phyloP scores from a whole-genome alignment of 1,140 invertebrate species.

The Tribolium madens region DNA sequence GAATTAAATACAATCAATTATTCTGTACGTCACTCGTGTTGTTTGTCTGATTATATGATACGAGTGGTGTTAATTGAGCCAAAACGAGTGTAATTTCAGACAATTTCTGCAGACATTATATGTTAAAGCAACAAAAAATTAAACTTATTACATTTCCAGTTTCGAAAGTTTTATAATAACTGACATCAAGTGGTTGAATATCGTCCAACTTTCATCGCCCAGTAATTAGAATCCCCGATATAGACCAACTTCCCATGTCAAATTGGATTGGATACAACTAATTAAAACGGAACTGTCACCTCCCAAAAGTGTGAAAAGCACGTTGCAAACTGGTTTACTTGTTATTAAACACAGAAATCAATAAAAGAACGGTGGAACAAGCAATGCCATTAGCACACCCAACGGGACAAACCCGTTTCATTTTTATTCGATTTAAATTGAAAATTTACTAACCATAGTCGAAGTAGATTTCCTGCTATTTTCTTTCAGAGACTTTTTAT shows the following conservation, averaged over 20 bases:
- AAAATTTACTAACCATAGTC: slow-evolving; percentile 24
- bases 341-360: slow-evolving; percentile 14
- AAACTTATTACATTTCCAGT: no score
- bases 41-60: background rate
- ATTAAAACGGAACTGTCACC: slow-evolving; percentile 11
- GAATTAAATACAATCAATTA: slow-evolving; percentile 16
- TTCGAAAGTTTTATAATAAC: no score
- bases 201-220: no score
- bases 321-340: slow-evolving; percentile 2
- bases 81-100: background rate
- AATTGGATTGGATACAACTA: slow-evolving; percentile 13
- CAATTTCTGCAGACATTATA: no score
- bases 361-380: background rate
- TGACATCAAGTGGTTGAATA: no score
- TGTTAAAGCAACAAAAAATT: no score
- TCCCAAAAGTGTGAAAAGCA: background rate
- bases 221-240: no score
- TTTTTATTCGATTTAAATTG: slow-evolving; percentile 7
- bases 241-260: background rate
- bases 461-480: slow-evolving; percentile 24
- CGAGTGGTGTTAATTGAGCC: background rate
- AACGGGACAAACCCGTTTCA: slow-evolving; percentile 8
- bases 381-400: background rate
- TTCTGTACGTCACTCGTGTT: background rate
- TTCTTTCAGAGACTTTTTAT: slow-evolving; percentile 42